Percentiles rank a stretch among this genome's conserved stretches.
These are phyloP conservation scores for Serrognathus titanus DNA, from an alignment of 2,888 invertebrate genomes.

Conservation along the genomic window DNA sequence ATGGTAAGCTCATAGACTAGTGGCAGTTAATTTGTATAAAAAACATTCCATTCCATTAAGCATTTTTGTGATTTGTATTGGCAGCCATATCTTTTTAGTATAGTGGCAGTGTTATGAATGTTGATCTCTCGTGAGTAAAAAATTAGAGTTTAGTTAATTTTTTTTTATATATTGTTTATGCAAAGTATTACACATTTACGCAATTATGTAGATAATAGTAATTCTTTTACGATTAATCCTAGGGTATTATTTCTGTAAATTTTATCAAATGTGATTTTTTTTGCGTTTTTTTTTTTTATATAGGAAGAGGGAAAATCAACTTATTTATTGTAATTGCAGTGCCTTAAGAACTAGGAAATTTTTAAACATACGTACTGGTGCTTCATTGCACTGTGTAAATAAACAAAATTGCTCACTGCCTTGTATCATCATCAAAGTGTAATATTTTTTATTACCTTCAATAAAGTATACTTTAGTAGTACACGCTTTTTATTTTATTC, in stretches of 20 bases:
- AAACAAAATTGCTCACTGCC: constrained; percentile 1
- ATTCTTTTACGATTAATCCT: not conserved
- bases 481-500: too few relatives aligned
- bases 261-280: constrained; percentile 1
- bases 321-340: constrained; percentile 1
- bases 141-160: not conserved
- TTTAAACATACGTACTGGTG: not conserved
- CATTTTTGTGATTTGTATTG: constrained; percentile 10
- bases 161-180: not conserved
- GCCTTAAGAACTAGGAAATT: not conserved
- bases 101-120: not conserved
- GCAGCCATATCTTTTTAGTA: constrained; percentile 6
- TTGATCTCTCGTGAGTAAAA: not conserved
- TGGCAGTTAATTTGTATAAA: not conserved
- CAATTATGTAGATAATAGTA: not conserved
- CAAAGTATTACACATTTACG: not conserved
- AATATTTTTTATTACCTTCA: not conserved
- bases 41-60: constrained; percentile 8
- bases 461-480: not conserved
- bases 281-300: not conserved
- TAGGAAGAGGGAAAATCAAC: not conserved
- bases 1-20: too few relatives aligned
- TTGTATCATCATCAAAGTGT: not conserved
- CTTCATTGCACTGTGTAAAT: not conserved
- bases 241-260: not conserved